Conservation (phyloP, 2,113 vertebrate species). For the Mesitornis unicolor region DNA sequence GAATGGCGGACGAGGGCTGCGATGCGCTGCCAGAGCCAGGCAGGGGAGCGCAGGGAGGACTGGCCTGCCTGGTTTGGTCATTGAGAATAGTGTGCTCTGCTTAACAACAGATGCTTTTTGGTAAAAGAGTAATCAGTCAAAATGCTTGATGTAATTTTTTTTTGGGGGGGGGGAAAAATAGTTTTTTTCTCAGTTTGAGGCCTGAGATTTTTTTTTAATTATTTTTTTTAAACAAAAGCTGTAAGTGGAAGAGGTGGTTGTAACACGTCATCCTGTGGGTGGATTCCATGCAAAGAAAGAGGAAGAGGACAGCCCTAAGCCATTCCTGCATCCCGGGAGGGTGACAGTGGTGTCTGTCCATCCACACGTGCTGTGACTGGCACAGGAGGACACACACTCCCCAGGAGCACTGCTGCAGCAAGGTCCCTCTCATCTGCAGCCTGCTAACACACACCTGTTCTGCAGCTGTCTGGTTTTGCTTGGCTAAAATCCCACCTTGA, state of each 20-base stretch:
- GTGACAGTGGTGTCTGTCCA: neutral
- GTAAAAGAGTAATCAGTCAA: neutral
- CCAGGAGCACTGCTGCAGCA: neutral
- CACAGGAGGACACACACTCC: too few species aligned
- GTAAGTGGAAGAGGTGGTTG: neutral
- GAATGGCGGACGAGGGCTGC: accelerated
- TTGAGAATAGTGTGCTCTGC: neutral
- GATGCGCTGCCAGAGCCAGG: too few species aligned
- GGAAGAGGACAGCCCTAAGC: neutral
- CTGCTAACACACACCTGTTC: neutral
- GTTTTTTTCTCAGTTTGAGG: too few species aligned
- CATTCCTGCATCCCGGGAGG: neutral
- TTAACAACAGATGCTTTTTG: neutral
- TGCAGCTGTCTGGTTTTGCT: neutral
- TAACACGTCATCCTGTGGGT: too few species aligned
- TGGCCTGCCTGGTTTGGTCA: neutral
- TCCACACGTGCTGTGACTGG: neutral
- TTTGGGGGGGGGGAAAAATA: too few species aligned
- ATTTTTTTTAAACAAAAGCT: neutral
- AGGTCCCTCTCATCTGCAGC: neutral
- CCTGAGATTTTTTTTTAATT: neutral
- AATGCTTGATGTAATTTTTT: neutral
- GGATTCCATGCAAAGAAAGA: neutral
- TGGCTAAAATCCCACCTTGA: neutral
- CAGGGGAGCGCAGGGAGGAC: neutral